Evolutionary conservation across 2,888 invertebrate species (phyloP), one percentile per base, ranked within the genome.

Genomic region (Caenorhabditis wallacei): DNA sequence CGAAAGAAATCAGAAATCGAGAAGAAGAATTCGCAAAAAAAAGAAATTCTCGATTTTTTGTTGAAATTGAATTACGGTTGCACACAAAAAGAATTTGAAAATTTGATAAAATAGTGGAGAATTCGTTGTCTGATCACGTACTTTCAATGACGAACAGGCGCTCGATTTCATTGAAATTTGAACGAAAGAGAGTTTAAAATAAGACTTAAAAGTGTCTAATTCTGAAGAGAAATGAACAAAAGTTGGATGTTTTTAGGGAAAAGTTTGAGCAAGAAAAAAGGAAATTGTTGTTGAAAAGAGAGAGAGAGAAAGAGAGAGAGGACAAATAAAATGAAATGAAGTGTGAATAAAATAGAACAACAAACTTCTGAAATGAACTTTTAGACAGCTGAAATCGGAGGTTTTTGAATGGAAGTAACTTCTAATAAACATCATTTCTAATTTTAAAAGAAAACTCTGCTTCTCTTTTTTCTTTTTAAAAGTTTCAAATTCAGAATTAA

Each of bases 301-400:
- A 18, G 2, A 3, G 20, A 20, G 11, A 53, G 13, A 53, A 22
- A 1, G 8, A 24, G 24, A 24, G 30, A 8, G 30, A 35, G 20
- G 37, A 57, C 37, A 57, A 57, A 57, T 57, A 57, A 57, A 57
- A 57, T 35, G 43, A 61, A 61, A 61, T 43, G 59, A 61, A 61
- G 43, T 61, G 61, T 61, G 61, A 61, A 61, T 26, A 26, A 61
- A 24, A 18, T 26, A 61, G 61, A 61, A 61, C 61, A 61, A 61
- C 61, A 61, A 61, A 61, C 26, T 61, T 43, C 35, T 56, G 18
- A 56, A 18, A 1, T 61, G 61, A 61, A 61, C 59, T 61, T 61
- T 22, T 61, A 40, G 43, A 26, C 61, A 61, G 61, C 26, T 61
- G 61, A 61, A 61, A 61, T 46, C 40, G 57, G 22, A 18, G 40